A percentile compares a stretch with the other conserved stretches of the same genome.
phyloP scores from a whole-genome alignment of 2,888 invertebrate species.

The Lasioglossum marginatum region DNA sequence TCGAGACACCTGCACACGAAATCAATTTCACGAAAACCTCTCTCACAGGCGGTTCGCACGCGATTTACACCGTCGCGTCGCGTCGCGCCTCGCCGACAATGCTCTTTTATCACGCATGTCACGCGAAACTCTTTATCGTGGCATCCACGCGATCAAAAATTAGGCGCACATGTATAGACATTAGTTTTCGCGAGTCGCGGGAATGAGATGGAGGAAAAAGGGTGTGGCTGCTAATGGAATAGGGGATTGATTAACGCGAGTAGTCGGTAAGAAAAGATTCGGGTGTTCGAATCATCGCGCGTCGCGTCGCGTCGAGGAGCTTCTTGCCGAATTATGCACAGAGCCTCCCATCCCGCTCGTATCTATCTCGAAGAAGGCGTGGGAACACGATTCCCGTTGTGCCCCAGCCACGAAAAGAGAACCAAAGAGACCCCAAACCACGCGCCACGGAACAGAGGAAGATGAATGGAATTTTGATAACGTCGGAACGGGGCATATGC shows the following conservation, averaged over 20 bases:
- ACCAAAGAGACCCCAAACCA: constrained; percentile 14
- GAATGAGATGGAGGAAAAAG: constrained; percentile 38
- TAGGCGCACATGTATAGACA: constrained; percentile 53
- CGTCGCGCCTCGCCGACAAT: background rate
- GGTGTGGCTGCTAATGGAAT: constrained; percentile 71
- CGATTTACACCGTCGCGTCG: background rate
- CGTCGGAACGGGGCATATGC: constrained; percentile 65
- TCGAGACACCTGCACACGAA: background rate
- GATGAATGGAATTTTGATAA: constrained; percentile 75
- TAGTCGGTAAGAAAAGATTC: constrained; percentile 68
- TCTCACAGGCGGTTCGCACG: background rate
- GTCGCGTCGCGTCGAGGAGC: constrained; percentile 38
- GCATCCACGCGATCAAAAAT: constrained; percentile 2
- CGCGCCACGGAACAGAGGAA: constrained; percentile 29
- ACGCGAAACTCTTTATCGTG: background rate
- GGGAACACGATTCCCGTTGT: constrained; percentile 19
- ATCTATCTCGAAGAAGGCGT: constrained; percentile 23
- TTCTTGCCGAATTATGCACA: constrained; percentile 69
- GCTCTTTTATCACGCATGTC: constrained; percentile 8
- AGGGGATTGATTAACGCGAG: constrained; percentile 73
- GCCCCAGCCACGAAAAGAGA: constrained; percentile 17
- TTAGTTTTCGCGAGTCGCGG: constrained; percentile 60
- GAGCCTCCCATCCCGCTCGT: constrained; percentile 33
- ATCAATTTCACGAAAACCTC: background rate
- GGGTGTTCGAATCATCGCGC: constrained; percentile 52